Conservation (phyloP, 2,888 invertebrate genomes). For the Nephrocerus scutellatus region DNA sequence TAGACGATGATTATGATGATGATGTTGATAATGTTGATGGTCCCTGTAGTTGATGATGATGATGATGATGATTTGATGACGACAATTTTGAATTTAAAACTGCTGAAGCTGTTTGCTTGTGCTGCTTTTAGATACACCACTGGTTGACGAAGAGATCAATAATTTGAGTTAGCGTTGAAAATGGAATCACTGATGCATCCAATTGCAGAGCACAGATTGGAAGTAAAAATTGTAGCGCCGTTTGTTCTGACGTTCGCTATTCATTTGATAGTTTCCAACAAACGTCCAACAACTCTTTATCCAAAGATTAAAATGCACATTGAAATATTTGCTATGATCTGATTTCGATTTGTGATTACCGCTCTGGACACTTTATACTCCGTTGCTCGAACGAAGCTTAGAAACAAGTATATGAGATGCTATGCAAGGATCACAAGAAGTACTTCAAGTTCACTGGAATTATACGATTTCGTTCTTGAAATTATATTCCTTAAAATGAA, state of each 20-base stretch:
- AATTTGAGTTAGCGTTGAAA: constrained; percentile 38
- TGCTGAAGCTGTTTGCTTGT: too few species aligned
- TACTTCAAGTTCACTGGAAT: constrained; percentile 45
- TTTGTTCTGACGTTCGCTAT: constrained; percentile 41
- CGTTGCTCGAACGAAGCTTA: constrained; percentile 44
- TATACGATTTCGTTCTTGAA: too few species aligned
- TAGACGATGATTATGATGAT: too few species aligned
- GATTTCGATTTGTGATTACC: constrained; percentile 43
- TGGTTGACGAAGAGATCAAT: too few species aligned
- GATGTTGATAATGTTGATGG: too few species aligned
- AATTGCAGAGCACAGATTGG: constrained; percentile 32
- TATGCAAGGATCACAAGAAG: constrained; percentile 43
- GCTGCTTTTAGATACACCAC: too few species aligned
- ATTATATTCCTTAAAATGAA: too few species aligned
- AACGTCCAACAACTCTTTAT: constrained; percentile 42
- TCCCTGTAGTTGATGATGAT: too few species aligned
- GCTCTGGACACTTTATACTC: constrained; percentile 40
- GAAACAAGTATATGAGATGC: constrained; percentile 37
- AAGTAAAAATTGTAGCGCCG: constrained; percentile 43
- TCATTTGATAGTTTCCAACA: constrained; percentile 40
- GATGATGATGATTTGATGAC: too few species aligned
- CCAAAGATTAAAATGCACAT: constrained; percentile 45
- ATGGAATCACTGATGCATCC: constrained; percentile 37
- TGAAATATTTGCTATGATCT: constrained; percentile 42
- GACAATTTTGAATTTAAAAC: too few species aligned